Percentiles rank a stretch among this genome's conserved stretches.
Conservation (phyloP, 2,888 invertebrate genomes). For the Drosophila prolongata region DNA sequence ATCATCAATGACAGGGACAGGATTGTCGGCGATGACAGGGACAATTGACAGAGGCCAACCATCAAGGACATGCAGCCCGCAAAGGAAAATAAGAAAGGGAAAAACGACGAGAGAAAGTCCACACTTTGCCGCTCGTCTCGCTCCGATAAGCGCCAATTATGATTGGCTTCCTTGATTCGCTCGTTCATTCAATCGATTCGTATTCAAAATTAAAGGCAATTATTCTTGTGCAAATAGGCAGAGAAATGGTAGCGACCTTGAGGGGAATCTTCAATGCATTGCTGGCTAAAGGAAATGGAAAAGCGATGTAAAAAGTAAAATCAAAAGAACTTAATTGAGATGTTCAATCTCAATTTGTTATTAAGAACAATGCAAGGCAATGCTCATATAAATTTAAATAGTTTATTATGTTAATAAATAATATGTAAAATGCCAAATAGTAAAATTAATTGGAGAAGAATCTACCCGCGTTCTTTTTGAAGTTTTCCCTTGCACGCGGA, state of each 20-base stretch:
- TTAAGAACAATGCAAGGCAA: not conserved
- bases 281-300: constrained; percentile 20
- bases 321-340: not conserved
- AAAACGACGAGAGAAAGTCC: constrained; percentile 33
- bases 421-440: not conserved
- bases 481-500: not conserved
- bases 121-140: constrained; percentile 19
- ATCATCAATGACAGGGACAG: constrained; percentile 54
- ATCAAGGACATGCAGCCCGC: constrained; percentile 35
- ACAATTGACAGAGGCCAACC: constrained; percentile 41
- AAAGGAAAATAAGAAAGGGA: constrained; percentile 9
- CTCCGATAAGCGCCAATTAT: constrained; percentile 65
- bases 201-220: constrained; percentile 72
- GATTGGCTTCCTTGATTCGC: constrained; percentile 43
- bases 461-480: constrained; percentile 1
- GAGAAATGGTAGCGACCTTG: constrained; percentile 33
- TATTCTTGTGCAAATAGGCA: constrained; percentile 64
- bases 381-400: too few relatives aligned
- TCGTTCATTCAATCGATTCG: constrained; percentile 39
- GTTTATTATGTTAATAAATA: too few relatives aligned
- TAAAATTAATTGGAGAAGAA: not conserved
- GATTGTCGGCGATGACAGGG: constrained; percentile 66
- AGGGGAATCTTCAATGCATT: constrained; percentile 4
- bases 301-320: constrained; percentile 9
- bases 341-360: constrained; percentile 1